Conservation (phyloP, 1,140 invertebrate genomes). For the Anoplolepis gracilipes region DNA sequence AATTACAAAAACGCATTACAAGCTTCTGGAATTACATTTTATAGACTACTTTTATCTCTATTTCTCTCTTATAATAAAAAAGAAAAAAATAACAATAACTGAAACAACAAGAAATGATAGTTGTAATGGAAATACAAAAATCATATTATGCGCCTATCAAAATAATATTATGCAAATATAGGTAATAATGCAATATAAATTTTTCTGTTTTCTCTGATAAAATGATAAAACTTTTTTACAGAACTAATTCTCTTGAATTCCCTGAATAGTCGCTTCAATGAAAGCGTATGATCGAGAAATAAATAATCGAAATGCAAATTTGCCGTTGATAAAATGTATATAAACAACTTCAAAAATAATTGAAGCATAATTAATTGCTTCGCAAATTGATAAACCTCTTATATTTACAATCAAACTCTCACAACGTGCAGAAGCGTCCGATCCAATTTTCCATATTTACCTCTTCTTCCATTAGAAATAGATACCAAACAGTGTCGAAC, state of each 20-base stretch:
- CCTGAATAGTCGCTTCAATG: background rate
- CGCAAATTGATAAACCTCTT: background rate
- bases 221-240: background rate
- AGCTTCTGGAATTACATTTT: background rate
- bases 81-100: too few relatives aligned
- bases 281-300: background rate
- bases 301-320: conserved; percentile 9
- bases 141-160: background rate
- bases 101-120: too few relatives aligned
- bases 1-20: background rate
- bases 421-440: too few relatives aligned
- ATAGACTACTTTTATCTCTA: too few relatives aligned
- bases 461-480: background rate
- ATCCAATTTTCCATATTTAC: background rate
- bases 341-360: background rate
- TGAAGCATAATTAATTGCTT: background rate
- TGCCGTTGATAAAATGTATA: background rate
- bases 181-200: background rate
- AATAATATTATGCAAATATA: too few relatives aligned
- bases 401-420: background rate
- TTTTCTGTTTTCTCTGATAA: background rate
- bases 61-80: too few relatives aligned
- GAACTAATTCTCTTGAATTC: background rate
- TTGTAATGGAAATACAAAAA: too few relatives aligned
- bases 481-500: background rate